phyloP scores from a whole-genome alignment of 2,888 invertebrate genomes.

The Ypsolopha scabrella region DNA sequence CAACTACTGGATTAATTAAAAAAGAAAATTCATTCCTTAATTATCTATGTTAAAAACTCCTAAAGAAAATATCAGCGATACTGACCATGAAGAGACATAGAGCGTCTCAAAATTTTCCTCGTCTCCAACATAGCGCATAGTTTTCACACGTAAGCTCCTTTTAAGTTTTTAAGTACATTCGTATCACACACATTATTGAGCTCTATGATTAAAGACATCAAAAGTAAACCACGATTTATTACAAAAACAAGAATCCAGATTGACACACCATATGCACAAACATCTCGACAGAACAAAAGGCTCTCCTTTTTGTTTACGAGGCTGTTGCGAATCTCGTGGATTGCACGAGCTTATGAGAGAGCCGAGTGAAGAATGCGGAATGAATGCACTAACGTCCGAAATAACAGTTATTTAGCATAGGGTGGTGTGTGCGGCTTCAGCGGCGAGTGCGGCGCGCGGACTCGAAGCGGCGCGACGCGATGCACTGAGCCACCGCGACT shows the following conservation, averaged over 20 bases:
- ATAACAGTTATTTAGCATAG: constrained; percentile 64
- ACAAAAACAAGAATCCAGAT: constrained; percentile 26
- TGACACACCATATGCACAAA: constrained; percentile 13
- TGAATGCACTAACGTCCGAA: constrained; percentile 62
- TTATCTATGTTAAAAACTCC: too few species aligned
- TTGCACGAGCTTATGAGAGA: constrained; percentile 25
- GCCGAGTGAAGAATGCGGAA: constrained; percentile 58
- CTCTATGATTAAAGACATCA: constrained; percentile 11
- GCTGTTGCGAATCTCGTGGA: constrained; percentile 24
- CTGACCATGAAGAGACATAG: constrained; percentile 57
- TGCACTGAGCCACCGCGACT: constrained; percentile 65
- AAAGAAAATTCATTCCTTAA: too few species aligned
- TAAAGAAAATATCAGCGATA: constrained; percentile 16
- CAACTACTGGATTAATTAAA: too few species aligned
- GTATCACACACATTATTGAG: constrained; percentile 27
- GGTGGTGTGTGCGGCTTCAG: constrained; percentile 34
- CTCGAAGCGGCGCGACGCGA: constrained; percentile 68
- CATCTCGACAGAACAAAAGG: constrained; percentile 31
- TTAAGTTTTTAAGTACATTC: constrained; percentile 40
- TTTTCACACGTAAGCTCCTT: constrained; percentile 30
- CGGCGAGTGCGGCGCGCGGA: constrained; percentile 45
- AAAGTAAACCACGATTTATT: constrained; percentile 18
- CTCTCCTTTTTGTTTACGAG: constrained; percentile 27
- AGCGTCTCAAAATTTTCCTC: constrained; percentile 54
- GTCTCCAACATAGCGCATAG: constrained; percentile 53